Conservation (phyloP, 2,888 invertebrate genomes). For the Andrena hattorfiana region DNA sequence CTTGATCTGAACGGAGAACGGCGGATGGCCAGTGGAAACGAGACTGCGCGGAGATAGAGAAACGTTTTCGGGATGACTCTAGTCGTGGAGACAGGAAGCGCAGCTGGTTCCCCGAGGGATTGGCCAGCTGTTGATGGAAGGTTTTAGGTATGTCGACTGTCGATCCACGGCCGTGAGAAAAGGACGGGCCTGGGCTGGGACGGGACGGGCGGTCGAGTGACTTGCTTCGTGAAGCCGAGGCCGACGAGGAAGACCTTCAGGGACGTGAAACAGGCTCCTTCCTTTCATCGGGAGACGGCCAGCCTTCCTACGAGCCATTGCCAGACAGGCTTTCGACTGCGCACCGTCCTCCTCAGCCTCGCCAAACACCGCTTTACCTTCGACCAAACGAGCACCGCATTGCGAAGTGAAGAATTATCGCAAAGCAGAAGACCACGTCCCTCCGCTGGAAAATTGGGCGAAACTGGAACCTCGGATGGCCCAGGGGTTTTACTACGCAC, state of each 20-base stretch:
- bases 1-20: constrained; percentile 14
- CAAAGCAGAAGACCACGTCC: neutral
- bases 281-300: constrained; percentile 63
- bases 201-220: constrained; percentile 69
- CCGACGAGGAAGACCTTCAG: constrained; percentile 75
- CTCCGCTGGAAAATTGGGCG: neutral
- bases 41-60: constrained; percentile 6
- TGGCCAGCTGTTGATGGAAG: constrained; percentile 82
- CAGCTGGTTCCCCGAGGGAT: constrained; percentile 81
- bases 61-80: constrained; percentile 73
- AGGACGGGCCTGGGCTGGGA: constrained; percentile 72
- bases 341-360: constrained; percentile 16
- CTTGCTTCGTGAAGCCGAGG: constrained; percentile 71
- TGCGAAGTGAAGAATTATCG: neutral
- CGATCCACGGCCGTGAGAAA: constrained; percentile 80
- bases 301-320: constrained; percentile 52
- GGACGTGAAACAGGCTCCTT: constrained; percentile 72
- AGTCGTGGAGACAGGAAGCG: constrained; percentile 75
- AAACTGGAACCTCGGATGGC: neutral
- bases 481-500: constrained; percentile 1
- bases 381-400: neutral
- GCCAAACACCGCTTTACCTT: constrained; percentile 10
- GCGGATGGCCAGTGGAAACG: constrained; percentile 9
- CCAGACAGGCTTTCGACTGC: constrained; percentile 47
- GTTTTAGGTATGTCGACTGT: constrained; percentile 77